Percentiles rank a stretch among this genome's conserved stretches.
Conservation (phyloP, 2,113 vertebrate species). For the Aspidoscelis tigris region DNA sequence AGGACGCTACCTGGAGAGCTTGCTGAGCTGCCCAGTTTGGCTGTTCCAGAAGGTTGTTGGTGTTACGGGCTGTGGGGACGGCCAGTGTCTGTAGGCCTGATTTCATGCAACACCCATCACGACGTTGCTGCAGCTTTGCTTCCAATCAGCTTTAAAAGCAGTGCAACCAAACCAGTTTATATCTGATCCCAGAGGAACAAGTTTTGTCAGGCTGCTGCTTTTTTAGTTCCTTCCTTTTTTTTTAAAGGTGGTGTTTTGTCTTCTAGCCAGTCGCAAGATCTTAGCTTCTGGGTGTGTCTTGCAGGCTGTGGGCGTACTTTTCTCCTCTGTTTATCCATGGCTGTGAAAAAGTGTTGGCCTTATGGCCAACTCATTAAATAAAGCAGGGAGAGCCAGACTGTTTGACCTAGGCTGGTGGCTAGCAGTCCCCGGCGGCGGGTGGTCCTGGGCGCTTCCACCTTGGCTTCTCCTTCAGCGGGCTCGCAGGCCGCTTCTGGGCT, state of each 20-base stretch:
- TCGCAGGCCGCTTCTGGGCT: background rate
- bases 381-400: constrained; percentile 31
- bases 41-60: no score
- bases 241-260: background rate
- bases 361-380: constrained; percentile 46
- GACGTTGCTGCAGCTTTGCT: no score
- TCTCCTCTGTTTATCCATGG: background rate
- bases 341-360: constrained; percentile 8
- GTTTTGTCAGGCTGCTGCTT: constrained; percentile 22
- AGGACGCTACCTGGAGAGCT: no score
- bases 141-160: background rate
- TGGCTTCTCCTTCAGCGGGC: background rate
- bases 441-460: no score
- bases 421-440: no score
- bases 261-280: background rate
- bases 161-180: background rate
- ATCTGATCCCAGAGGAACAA: background rate
- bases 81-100: background rate
- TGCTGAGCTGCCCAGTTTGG: no score
- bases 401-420: constrained; percentile 15
- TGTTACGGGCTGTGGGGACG: no score
- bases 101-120: background rate
- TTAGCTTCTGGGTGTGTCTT: background rate
- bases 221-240: background rate
- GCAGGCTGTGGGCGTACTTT: background rate